Evolutionary conservation across 2,888 invertebrate genomes (phyloP).

Genomic region (Trachelus troglodyta): DNA sequence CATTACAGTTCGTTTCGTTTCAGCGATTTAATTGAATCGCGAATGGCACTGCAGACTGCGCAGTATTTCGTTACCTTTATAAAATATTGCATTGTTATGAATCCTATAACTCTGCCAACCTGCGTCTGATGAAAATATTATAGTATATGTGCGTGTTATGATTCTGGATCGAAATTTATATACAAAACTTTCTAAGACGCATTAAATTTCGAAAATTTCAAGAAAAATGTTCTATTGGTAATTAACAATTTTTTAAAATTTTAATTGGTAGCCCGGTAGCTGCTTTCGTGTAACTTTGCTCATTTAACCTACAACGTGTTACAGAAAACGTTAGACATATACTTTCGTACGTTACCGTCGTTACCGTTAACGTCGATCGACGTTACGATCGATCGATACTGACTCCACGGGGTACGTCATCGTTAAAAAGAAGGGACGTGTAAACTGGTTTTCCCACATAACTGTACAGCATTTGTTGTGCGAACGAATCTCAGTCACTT

Average conservation of each 20-base stretch:
- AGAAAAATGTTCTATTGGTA: not conserved
- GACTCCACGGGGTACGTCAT: not conserved
- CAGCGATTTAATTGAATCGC: slow-evolving; percentile 2
- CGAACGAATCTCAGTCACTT: not conserved
- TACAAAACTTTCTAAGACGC: not conserved
- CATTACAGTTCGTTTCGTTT: not conserved
- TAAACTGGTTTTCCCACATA: not conserved
- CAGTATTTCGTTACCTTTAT: not conserved
- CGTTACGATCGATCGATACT: no score
- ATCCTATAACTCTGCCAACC: not conserved
- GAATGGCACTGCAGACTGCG: not conserved
- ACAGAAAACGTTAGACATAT: not conserved
- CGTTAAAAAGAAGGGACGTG: not conserved
- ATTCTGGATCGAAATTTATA: not conserved
- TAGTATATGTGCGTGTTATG: not conserved
- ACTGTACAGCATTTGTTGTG: not conserved
- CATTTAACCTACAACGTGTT: not conserved
- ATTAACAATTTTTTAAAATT: not conserved
- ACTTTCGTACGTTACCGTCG: not conserved
- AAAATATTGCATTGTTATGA: not conserved
- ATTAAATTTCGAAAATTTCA: not conserved
- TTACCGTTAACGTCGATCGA: not conserved
- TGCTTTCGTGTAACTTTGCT: not conserved
- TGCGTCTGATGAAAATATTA: not conserved
- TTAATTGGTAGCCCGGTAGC: not conserved